Conservation (phyloP, 2,113 vertebrate species). For the Ciconia stormi region DNA sequence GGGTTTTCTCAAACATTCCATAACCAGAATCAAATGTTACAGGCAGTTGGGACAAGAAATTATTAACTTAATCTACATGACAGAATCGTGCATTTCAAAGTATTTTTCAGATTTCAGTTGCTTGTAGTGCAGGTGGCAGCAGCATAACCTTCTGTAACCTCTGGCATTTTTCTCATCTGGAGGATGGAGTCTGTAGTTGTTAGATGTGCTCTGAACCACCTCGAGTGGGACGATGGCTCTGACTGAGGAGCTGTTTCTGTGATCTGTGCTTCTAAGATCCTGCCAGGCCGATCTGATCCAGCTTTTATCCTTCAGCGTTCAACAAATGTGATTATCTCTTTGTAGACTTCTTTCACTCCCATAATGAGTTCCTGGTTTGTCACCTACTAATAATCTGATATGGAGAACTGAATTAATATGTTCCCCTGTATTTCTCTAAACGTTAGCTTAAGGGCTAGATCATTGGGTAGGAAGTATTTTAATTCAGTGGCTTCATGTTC, state of each 20-base stretch:
- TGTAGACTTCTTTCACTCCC: constrained; percentile 5
- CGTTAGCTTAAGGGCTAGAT: constrained; percentile 15
- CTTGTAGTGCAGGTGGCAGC: neutral
- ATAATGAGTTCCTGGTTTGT: constrained; percentile 29
- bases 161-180: neutral
- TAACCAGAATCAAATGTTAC: neutral
- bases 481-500: neutral
- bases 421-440: neutral
- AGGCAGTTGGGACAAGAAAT: neutral
- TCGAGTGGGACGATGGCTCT: neutral
- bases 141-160: neutral
- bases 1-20: neutral
- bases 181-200: neutral
- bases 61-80: neutral
- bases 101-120: neutral
- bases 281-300: neutral
- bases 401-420: neutral
- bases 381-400: constrained; percentile 32
- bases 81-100: neutral
- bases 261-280: neutral
- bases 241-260: neutral
- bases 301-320: neutral
- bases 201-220: neutral
- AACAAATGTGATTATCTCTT: neutral
- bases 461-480: neutral